These are phyloP conservation scores for Lasioglossum calceatum DNA, from an alignment of 2,888 invertebrate species.

Conservation along the genomic window DNA sequence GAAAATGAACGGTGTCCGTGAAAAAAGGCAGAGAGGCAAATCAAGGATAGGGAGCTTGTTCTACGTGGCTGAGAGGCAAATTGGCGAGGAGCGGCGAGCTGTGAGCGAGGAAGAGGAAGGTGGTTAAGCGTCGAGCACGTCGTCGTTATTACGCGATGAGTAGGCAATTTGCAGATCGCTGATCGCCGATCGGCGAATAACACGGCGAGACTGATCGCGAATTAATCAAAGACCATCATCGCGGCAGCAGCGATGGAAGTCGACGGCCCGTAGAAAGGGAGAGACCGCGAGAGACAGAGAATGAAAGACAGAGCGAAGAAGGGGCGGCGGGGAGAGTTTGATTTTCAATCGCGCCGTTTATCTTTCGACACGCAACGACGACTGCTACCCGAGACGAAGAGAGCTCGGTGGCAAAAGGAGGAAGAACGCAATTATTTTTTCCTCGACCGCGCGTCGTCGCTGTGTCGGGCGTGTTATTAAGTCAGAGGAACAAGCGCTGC, in stretches of 20 bases:
- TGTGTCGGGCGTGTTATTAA: slow-evolving; percentile 43
- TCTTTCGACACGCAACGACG: slow-evolving; percentile 24
- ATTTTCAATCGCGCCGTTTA: slow-evolving; percentile 44
- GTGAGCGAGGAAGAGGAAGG: slow-evolving; percentile 6
- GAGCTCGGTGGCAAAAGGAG: not conserved
- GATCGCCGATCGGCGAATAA: slow-evolving; percentile 73
- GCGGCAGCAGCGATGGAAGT: slow-evolving; percentile 44
- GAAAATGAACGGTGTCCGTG: slow-evolving; percentile 43
- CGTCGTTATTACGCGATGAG: slow-evolving; percentile 82
- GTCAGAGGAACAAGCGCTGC: not conserved
- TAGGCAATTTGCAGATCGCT: slow-evolving; percentile 81
- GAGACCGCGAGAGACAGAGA: not conserved
- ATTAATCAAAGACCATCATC: slow-evolving; percentile 82
- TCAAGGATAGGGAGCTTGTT: not conserved
- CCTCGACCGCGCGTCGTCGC: not conserved
- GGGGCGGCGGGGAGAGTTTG: slow-evolving; percentile 11
- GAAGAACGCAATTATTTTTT: slow-evolving; percentile 25
- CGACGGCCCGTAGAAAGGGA: not conserved
- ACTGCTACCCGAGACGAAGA: not conserved
- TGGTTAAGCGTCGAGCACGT: slow-evolving; percentile 73
- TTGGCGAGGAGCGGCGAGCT: slow-evolving; percentile 16
- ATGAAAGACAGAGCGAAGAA: not conserved
- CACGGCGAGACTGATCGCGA: slow-evolving; percentile 78
- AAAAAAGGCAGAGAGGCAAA: slow-evolving; percentile 19
- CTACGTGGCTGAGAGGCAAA: slow-evolving; percentile 32